Conservation (phyloP, 2,797 vertebrate genomes). For the Toxotes lorentzi region DNA sequence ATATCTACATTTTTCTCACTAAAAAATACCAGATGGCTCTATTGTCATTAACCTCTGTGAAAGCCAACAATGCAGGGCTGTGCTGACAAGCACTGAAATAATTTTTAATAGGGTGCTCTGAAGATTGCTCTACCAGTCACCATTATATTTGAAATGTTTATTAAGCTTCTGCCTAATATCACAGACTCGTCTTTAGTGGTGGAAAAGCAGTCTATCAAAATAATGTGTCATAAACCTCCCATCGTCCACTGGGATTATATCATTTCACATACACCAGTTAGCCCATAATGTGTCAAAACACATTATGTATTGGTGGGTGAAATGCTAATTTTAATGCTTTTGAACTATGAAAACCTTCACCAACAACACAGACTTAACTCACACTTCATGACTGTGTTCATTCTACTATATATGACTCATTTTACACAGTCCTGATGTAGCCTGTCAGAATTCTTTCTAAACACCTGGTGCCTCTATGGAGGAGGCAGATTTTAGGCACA, state of each 20-base stretch:
- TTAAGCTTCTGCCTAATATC: not conserved
- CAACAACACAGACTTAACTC: not conserved
- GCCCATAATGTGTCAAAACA: slow-evolving; percentile 2
- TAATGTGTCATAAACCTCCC: slow-evolving; percentile 5
- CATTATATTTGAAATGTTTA: slow-evolving; percentile 27
- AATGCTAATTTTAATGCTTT: slow-evolving; percentile 17
- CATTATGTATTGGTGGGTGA: not conserved
- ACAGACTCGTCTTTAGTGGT: not conserved
- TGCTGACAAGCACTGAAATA: slow-evolving; percentile 5
- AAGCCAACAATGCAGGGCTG: slow-evolving; percentile 1
- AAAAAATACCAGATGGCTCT: slow-evolving; percentile 15
- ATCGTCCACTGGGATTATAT: not conserved
- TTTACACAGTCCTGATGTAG: slow-evolving; percentile 12
- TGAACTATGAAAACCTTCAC: slow-evolving; percentile 4
- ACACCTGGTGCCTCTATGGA: slow-evolving; percentile 23
- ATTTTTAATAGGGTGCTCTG: not conserved
- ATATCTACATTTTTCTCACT: slow-evolving; percentile 22
- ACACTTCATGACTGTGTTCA: slow-evolving; percentile 18
- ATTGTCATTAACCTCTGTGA: slow-evolving; percentile 5
- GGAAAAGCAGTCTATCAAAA: not conserved
- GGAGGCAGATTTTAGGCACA: slow-evolving; percentile 39
- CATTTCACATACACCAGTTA: not conserved
- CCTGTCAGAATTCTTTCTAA: slow-evolving; percentile 36
- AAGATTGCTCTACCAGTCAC: not conserved
- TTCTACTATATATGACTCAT: slow-evolving; percentile 21